Conservation (phyloP, 2,888 invertebrate genomes). For the Phymatocera aterrima region DNA sequence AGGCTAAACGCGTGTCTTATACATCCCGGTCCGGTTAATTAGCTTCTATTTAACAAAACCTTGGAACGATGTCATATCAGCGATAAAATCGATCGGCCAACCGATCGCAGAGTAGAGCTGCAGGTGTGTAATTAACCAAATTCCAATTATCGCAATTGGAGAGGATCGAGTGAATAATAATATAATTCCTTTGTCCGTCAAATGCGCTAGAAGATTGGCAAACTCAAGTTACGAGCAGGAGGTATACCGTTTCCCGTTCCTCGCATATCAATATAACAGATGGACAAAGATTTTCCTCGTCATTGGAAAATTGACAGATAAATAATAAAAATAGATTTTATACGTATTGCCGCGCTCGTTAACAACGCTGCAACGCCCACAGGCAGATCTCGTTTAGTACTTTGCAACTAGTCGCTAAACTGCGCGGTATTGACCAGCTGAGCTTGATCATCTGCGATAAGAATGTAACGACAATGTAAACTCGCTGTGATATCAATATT, state of each 20-base stretch:
- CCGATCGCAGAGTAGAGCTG: background rate
- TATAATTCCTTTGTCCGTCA: slow-evolving; percentile 10
- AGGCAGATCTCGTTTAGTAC: background rate
- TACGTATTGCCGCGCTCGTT: too few relatives aligned
- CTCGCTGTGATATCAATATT: background rate
- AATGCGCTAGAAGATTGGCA: background rate
- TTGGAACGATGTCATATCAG: background rate
- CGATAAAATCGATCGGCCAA: background rate
- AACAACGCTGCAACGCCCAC: background rate
- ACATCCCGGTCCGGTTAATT: too few relatives aligned
- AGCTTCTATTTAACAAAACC: background rate
- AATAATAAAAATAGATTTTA: background rate
- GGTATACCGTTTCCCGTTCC: too few relatives aligned
- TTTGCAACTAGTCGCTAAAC: background rate
- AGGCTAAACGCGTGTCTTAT: too few relatives aligned
- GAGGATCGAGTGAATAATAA: background rate
- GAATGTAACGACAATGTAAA: background rate
- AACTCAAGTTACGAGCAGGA: background rate
- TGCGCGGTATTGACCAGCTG: background rate
- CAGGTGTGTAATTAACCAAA: background rate
- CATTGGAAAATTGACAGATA: too few relatives aligned
- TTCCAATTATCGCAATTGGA: background rate
- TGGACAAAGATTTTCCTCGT: too few relatives aligned
- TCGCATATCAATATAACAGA: background rate
- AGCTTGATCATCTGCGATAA: background rate